Evolutionary conservation across 1,140 invertebrate genomes (phyloP), one percentile per base, ranked within the genome.

Genomic region (Drosophila serrata): DNA sequence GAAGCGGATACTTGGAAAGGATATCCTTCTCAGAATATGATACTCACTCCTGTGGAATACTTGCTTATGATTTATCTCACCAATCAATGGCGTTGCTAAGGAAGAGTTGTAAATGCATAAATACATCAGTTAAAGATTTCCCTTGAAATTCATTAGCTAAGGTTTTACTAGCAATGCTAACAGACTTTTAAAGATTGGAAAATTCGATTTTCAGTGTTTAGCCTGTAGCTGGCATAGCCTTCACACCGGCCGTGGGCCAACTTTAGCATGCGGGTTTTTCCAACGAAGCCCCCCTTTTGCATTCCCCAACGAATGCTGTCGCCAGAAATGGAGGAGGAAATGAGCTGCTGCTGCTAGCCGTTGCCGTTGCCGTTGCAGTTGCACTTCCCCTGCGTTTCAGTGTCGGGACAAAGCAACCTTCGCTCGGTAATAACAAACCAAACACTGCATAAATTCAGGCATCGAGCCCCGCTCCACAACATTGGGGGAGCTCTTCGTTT

Each of bases 401-500:
- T 24, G 15, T 27, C 43, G 22, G 33, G 67, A 13, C 60, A 42
- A 17, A 67, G 62, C 73, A 43, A 49, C 75, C 75, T 55, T 69
- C 49, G 58, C 57, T 53, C 53, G 61, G 81, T 81, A 88, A 88
- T 88, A 88, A 84, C 81, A 90, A 88, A 85, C 81, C 77, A 90
- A 85, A 81, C 85, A 90, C 85, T 90, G 85, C 85, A 88, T 88
- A 88, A 88, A 88, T 88, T 90, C 85, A 79, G 82, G 82, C 76
- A 85, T 85, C 65, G 80, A 81, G 84, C 11, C 33, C 55, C 64
- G 40, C 33, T 29, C 27, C 51, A 61, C 51, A 64, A 37, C 29
- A 42, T 24, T 57, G n/a, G 57, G 57, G 69, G 46, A 56, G 82
- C 69, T 82, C 63, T 90, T 67, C 46, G 78, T 29, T 90, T 67